These are phyloP conservation scores for Galbula dea DNA, from an alignment of 2,113 vertebrate genomes.

Conservation along the genomic window DNA sequence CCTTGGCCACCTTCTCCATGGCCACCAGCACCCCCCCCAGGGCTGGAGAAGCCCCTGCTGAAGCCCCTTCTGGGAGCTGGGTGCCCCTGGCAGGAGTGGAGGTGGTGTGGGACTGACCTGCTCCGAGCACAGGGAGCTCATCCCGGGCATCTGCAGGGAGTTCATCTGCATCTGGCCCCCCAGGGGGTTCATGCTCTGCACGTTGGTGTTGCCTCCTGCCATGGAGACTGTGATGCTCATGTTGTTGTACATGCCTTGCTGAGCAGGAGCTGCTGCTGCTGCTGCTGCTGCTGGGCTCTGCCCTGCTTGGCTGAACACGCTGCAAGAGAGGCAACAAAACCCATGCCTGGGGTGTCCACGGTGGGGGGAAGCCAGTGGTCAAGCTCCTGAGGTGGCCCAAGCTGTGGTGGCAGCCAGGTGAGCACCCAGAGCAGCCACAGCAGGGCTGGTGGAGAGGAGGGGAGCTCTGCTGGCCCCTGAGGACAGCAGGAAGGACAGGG, in stretches of 20 bases:
- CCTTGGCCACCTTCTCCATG: no score
- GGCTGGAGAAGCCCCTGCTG: neutral
- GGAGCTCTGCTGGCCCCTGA: neutral
- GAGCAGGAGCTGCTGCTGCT: no score
- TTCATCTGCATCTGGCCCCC: conserved; percentile 85
- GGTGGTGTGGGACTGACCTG: conserved; percentile 76
- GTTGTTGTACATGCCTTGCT: conserved; percentile 96
- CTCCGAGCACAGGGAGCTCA: conserved; percentile 86
- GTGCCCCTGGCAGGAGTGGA: accelerated
- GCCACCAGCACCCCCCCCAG: neutral
- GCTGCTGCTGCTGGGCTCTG: conserved; percentile 75
- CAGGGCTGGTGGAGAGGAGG: neutral
- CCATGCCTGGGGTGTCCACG: accelerated
- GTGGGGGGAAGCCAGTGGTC: neutral
- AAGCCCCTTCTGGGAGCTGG: neutral
- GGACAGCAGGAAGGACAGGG: neutral
- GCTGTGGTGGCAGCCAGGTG: neutral
- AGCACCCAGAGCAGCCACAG: accelerated
- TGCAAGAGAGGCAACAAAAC: conserved; percentile 37
- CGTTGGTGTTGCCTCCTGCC: conserved; percentile 83
- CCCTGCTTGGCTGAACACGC: conserved; percentile 83
- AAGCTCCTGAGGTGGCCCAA: neutral
- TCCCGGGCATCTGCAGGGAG: conserved; percentile 84
- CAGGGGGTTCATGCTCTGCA: conserved; percentile 85
- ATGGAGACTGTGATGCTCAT: conserved; percentile 98